Conservation (phyloP, 1,140 invertebrate species). For the Drosophila busckii region DNA sequence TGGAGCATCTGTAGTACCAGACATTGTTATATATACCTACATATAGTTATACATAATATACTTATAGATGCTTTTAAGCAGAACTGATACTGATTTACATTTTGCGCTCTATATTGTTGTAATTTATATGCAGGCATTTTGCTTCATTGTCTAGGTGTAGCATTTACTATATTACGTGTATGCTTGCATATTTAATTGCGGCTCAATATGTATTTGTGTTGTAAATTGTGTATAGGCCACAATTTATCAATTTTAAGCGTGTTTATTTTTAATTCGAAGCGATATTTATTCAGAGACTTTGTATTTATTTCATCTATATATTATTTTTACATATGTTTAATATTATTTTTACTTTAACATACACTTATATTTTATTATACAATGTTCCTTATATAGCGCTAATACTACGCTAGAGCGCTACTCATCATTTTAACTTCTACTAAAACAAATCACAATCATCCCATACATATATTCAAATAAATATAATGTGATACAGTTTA, state of each 20-base stretch:
- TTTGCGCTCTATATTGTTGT: conserved; percentile 48
- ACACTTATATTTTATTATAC: conserved; percentile 25
- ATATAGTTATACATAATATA: conserved; percentile 12
- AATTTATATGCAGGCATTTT: conserved; percentile 9
- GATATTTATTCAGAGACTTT: conserved; percentile 4
- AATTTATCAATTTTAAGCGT: conserved; percentile 1
- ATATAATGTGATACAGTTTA: conserved; percentile 61
- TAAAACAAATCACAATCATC: conserved; percentile 27
- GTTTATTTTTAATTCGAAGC: conserved; percentile 29
- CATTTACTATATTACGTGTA: no score
- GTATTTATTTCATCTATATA: conserved; percentile 34
- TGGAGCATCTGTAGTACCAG: conserved; percentile 6
- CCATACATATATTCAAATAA: conserved; percentile 44
- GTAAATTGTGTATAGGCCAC: no score
- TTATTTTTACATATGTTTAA: conserved; percentile 19
- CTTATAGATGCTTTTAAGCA: conserved; percentile 37
- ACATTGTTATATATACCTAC: conserved; percentile 3
- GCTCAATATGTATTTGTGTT: no score
- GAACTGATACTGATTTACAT: conserved; percentile 64
- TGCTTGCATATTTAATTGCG: no score
- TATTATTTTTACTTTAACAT: conserved; percentile 26
- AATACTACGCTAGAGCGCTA: conserved; percentile 20
- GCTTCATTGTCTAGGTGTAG: conserved; percentile 17
- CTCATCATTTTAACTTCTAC: conserved; percentile 36
- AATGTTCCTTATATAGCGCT: conserved; percentile 60